Evolutionary conservation across 2,113 vertebrate genomes (phyloP).

Genomic region (Orientallactaga bullata): DNA sequence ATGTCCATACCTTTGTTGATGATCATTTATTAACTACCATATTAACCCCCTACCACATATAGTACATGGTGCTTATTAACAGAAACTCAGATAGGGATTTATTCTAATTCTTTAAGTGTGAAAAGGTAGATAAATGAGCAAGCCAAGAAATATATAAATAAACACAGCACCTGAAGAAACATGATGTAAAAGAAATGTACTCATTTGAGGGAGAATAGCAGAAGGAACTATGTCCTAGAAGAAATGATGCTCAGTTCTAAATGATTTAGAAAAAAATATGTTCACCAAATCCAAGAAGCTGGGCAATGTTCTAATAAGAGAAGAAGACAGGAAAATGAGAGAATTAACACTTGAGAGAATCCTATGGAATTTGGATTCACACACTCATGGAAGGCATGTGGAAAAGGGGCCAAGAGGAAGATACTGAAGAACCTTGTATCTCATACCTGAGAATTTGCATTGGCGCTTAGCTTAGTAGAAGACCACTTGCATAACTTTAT

Average conservation of each 20-base stretch:
- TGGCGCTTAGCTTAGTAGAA: neutral
- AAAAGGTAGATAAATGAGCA: neutral
- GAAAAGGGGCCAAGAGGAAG: neutral
- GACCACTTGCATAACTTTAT: neutral
- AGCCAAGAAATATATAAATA: neutral
- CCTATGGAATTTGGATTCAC: neutral
- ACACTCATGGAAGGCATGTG: neutral
- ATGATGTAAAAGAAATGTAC: neutral
- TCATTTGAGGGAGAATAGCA: neutral
- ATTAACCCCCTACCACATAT: neutral
- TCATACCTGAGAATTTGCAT: neutral
- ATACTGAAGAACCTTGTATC: neutral
- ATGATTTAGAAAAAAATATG: neutral
- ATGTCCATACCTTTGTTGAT: neutral
- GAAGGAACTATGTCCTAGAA: neutral
- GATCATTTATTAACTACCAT: neutral
- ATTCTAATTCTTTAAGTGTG: neutral
- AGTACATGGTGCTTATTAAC: neutral
- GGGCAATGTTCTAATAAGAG: neutral
- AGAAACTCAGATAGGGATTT: neutral
- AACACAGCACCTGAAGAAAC: neutral
- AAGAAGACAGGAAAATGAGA: constrained; percentile 23
- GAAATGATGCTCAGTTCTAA: neutral
- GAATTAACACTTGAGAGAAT: neutral
- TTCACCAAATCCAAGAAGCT: neutral